These are phyloP conservation scores for Oopsacas minuta DNA, from an alignment of 37 sponge, comb jelly and placozoan genomes.

Conservation along the genomic window DNA sequence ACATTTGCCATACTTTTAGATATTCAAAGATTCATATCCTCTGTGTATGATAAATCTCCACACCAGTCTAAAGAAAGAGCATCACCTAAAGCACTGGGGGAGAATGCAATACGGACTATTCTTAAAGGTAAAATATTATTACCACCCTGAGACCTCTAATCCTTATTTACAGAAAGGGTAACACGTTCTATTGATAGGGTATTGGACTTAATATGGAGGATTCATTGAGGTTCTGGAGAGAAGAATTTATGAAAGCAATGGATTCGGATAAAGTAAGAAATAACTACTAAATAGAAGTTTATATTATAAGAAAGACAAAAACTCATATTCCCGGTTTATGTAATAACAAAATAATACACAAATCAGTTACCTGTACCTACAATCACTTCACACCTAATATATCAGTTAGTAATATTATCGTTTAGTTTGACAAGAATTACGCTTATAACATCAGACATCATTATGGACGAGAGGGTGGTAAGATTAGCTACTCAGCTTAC, in stretches of 20 bases:
- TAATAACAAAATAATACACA: too few species aligned
- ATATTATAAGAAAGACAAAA: not conserved
- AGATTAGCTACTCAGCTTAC: constrained; percentile 80
- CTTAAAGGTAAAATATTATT: constrained; percentile 36
- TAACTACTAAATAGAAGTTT: too few species aligned
- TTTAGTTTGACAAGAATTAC: constrained; percentile 84
- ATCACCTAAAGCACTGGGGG: constrained; percentile 80
- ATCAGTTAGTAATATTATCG: too few species aligned
- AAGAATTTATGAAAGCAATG: constrained; percentile 66
- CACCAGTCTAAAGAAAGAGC: constrained; percentile 56
- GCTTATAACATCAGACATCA: constrained; percentile 83
- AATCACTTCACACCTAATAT: too few species aligned
- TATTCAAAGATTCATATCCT: constrained; percentile 65
- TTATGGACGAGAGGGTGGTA: constrained; percentile 90
- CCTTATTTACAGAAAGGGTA: not conserved
- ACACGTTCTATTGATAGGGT: constrained; percentile 19
- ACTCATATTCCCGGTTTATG: too few species aligned
- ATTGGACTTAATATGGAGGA: constrained; percentile 65
- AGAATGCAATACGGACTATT: constrained; percentile 89
- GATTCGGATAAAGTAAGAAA: constrained; percentile 61
- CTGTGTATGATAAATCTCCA: constrained; percentile 88
- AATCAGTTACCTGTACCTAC: too few species aligned
- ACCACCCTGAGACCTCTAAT: not conserved
- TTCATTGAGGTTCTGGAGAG: constrained; percentile 68
- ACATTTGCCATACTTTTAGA: constrained; percentile 23